Evolutionary conservation across 2,888 invertebrate species (phyloP).

Genomic region (Monopis laevigella): DNA sequence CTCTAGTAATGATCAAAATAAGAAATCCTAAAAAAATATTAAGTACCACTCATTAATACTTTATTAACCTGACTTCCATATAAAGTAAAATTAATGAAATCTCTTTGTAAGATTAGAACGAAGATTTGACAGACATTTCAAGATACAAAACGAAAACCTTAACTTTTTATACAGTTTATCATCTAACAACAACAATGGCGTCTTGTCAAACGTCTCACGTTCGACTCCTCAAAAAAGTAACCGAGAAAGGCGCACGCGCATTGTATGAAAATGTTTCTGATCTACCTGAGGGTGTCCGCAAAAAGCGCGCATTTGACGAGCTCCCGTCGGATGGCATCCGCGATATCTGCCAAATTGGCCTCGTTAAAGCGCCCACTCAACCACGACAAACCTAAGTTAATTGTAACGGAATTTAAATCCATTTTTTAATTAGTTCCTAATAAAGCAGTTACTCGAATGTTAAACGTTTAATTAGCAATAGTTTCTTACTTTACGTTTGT

Average conservation of each 20-base stretch:
- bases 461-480: no score
- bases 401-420: conserved; percentile 15
- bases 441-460: conserved; percentile 18
- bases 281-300: conserved; percentile 52
- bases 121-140: no score
- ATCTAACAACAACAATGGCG: conserved; percentile 62
- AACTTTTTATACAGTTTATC: conserved; percentile 47
- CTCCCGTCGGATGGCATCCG: conserved; percentile 43
- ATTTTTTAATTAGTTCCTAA: conserved; percentile 8
- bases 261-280: conserved; percentile 63
- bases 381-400: conserved; percentile 4
- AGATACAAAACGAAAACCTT: no score
- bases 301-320: conserved; percentile 58
- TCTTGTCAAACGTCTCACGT: conserved; percentile 52
- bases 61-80: no score
- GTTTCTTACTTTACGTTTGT: no score
- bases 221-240: conserved; percentile 51
- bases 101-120: no score
- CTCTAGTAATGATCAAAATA: no score
- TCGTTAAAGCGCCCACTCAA: conserved; percentile 28
- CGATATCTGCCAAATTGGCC: conserved; percentile 41
- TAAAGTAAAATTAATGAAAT: no score
- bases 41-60: no score
- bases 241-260: conserved; percentile 57
- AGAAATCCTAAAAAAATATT: no score